phyloP scores from a whole-genome alignment of 2,888 invertebrate species.

The Thalpophila matura region DNA sequence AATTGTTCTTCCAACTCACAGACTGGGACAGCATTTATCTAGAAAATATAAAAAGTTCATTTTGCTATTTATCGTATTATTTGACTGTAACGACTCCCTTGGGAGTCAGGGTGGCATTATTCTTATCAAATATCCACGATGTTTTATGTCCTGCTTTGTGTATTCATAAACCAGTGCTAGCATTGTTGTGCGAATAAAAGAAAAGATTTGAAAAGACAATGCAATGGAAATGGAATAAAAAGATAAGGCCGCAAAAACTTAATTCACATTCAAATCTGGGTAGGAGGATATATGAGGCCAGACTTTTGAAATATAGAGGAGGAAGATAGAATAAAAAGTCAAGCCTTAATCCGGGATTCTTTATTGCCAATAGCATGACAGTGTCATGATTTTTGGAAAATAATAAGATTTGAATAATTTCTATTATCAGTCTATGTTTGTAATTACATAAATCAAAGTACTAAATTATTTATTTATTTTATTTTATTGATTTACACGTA shows the following conservation, averaged over 20 bases:
- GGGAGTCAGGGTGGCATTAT: background rate
- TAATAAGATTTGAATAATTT: too few relatives aligned
- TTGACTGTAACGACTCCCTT: background rate
- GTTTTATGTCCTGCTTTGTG: slow-evolving; percentile 27
- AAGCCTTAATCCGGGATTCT: slow-evolving; percentile 8
- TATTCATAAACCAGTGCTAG: slow-evolving; percentile 44
- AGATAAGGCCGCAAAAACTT: slow-evolving; percentile 37
- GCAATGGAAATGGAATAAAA: slow-evolving; percentile 29
- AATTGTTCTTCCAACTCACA: too few relatives aligned
- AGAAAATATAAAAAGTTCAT: background rate
- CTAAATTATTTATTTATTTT: too few relatives aligned
- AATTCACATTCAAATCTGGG: slow-evolving; percentile 47
- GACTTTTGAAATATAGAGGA: slow-evolving; percentile 29
- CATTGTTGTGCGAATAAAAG: slow-evolving; percentile 41
- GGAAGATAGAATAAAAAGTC: slow-evolving; percentile 8
- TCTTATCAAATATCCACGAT: slow-evolving; percentile 19
- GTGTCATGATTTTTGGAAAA: too few relatives aligned
- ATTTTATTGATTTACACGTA: too few relatives aligned
- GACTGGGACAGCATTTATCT: too few relatives aligned
- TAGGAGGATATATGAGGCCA: slow-evolving; percentile 18
- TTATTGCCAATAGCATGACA: too few relatives aligned
- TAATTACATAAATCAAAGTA: too few relatives aligned
- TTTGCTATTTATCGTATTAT: slow-evolving; percentile 20
- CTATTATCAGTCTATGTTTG: too few relatives aligned
- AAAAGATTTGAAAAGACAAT: slow-evolving; percentile 49